Percentiles rank a stretch among this genome's conserved stretches.
These are phyloP conservation scores for Polyodon spathula DNA, from an alignment of 2,113 vertebrate species.

Conservation along the genomic window DNA sequence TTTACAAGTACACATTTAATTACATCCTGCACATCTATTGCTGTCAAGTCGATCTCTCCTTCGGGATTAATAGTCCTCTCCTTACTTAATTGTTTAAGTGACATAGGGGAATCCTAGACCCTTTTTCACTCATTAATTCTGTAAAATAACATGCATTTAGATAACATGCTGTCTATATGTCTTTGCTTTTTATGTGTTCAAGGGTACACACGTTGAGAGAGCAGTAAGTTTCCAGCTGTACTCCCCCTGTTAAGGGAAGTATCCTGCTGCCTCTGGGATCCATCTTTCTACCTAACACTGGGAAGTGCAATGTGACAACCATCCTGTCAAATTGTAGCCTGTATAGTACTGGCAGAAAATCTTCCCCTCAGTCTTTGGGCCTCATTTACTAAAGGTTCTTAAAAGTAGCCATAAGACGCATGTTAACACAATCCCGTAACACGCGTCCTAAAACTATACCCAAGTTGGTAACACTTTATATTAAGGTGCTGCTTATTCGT, in stretches of 20 bases:
- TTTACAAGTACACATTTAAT: constrained; percentile 9
- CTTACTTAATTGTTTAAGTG: constrained; percentile 2
- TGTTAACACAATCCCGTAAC: too few species aligned
- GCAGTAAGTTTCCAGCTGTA: neutral
- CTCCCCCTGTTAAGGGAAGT: neutral
- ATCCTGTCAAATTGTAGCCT: too few species aligned
- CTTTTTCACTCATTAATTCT: neutral
- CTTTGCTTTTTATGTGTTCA: neutral
- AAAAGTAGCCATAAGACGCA: too few species aligned
- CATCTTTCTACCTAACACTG: neutral
- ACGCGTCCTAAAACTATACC: too few species aligned
- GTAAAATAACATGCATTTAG: neutral
- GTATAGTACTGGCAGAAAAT: too few species aligned
- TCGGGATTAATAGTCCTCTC: constrained; percentile 7
- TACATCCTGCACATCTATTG: constrained; percentile 2
- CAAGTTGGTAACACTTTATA: too few species aligned
- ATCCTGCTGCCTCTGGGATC: neutral
- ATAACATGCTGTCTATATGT: neutral
- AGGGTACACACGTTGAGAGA: neutral
- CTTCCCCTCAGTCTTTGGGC: too few species aligned
- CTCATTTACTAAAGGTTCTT: too few species aligned
- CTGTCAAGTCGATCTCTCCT: constrained; percentile 4
- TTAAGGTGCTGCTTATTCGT: too few species aligned
- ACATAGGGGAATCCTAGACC: neutral
- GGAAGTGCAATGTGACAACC: too few species aligned